Evolutionary conservation across 2,888 invertebrate genomes (phyloP).

Genomic region (Laspeyria flexula): DNA sequence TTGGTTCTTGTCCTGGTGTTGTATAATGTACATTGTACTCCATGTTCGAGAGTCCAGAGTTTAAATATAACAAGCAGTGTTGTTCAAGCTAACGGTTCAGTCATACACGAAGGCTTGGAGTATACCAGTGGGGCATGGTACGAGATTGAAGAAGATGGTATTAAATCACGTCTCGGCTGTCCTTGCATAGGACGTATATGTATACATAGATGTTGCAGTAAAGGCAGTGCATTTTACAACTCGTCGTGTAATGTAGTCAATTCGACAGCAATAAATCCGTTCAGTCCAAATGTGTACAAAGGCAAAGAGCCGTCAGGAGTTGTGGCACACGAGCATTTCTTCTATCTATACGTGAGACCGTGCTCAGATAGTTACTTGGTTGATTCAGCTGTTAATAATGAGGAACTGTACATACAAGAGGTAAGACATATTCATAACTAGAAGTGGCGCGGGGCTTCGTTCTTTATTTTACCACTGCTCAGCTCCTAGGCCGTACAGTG

Average conservation of each 20-base stretch:
- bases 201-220: conserved; percentile 71
- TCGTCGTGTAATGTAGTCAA: conserved; percentile 54
- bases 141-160: conserved; percentile 53
- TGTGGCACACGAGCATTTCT: conserved; percentile 62
- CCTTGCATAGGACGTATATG: conserved; percentile 71
- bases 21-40: conserved; percentile 46
- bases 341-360: conserved; percentile 59
- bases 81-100: conserved; percentile 58
- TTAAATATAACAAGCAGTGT: conserved; percentile 67
- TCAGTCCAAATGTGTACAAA: conserved; percentile 68
- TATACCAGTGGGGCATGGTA: conserved; percentile 65
- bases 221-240: conserved; percentile 52
- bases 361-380: conserved; percentile 67
- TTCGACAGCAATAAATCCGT: conserved; percentile 58
- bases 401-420: conserved; percentile 72
- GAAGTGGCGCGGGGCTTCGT: too few species aligned
- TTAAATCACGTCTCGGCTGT: conserved; percentile 58
- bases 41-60: conserved; percentile 65
- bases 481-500: too few species aligned
- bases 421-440: conserved; percentile 52
- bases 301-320: conserved; percentile 52
- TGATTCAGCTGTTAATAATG: conserved; percentile 47
- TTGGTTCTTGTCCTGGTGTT: conserved; percentile 39
- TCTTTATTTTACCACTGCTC: too few species aligned
- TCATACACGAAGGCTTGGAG: conserved; percentile 63